Evolutionary conservation across 2,797 vertebrate genomes (phyloP), one percentile per base, ranked within the genome.

Genomic region (Siniperca obscura): DNA sequence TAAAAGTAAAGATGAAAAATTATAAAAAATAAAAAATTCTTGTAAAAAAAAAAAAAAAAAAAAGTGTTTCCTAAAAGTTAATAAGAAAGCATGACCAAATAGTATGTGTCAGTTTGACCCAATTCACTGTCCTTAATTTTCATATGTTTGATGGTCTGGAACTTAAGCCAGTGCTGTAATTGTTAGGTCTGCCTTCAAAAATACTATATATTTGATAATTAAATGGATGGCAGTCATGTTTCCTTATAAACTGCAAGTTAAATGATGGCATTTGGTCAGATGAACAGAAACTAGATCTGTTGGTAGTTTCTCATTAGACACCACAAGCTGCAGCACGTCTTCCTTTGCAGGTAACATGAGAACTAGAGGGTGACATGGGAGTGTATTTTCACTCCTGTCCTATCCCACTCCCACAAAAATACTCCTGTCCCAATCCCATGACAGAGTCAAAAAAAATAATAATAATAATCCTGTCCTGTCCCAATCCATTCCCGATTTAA

Each of bases 281-380:
- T 82, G 19, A 80, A 61, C 65, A 77, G 79, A 82, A 84, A 84
- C 82, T 56, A 11, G 19, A 79, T 22, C n/a, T 34, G 3, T 40
- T 50, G 46, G 48, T 25, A 50, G 10, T 55, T 61, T 62, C 42
- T 69, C 65, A 62, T 65, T 46, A 80, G 60, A 48, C 44, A 21
- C 40, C 61, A 74, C 73, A 82, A 78, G 89, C 74, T 83, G 77
- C 70, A 73, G 57, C 85, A 62, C 0, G 70, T 81, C 46, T 65
- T 68, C 50, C 52, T 69, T 42, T 22, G 21, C 36, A 56, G 55
- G 74, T 78, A 84, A 83, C 48, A 42, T 7, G 22, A 71, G 53
- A 53, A 11, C 72, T 36, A 36, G 36, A 36, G 36, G 36, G 5
- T 36, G 36, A 36, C 1, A 36, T 7, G 5, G 36, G 36, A 36